A percentile compares a stretch with the other conserved stretches of the same genome.
Evolutionary conservation across 2,113 vertebrate species (phyloP).

Genomic region (Mionectes macconnelli): DNA sequence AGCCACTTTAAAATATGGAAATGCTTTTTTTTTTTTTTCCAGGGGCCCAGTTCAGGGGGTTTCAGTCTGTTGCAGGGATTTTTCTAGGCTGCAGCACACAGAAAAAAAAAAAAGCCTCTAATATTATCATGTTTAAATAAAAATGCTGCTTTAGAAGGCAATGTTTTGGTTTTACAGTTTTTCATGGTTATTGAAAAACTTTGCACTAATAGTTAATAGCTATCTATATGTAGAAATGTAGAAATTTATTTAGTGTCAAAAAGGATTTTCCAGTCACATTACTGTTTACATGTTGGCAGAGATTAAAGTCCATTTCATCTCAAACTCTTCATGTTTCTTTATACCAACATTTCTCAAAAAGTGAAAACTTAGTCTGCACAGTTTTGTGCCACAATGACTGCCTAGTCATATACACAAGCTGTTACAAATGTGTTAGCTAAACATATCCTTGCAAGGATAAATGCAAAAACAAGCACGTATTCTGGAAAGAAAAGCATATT

Average conservation of each 20-base stretch:
- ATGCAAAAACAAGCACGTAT: background rate
- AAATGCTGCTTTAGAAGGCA: background rate
- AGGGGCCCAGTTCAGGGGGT: slow-evolving; percentile 21
- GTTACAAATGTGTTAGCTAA: background rate
- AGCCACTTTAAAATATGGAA: slow-evolving; percentile 40
- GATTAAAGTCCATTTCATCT: background rate
- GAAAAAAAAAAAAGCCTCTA: background rate
- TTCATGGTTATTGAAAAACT: background rate
- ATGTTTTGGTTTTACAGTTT: background rate
- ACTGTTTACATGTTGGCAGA: background rate
- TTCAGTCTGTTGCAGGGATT: slow-evolving; percentile 1
- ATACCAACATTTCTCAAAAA: slow-evolving; percentile 7
- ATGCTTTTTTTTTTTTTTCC: background rate
- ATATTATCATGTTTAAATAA: background rate
- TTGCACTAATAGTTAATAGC: background rate
- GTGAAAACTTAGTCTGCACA: background rate
- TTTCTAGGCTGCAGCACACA: background rate
- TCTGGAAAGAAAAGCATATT: background rate
- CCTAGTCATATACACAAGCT: background rate
- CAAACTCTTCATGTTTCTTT: background rate
- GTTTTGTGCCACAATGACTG: background rate
- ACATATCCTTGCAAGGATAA: background rate
- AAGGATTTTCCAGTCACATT: background rate
- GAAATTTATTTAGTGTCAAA: background rate
- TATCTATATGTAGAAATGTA: background rate